A percentile compares a stretch with the other conserved stretches of the same genome.
Evolutionary conservation across 2,113 vertebrate genomes (phyloP).

Genomic region (Thunnus thynnus): DNA sequence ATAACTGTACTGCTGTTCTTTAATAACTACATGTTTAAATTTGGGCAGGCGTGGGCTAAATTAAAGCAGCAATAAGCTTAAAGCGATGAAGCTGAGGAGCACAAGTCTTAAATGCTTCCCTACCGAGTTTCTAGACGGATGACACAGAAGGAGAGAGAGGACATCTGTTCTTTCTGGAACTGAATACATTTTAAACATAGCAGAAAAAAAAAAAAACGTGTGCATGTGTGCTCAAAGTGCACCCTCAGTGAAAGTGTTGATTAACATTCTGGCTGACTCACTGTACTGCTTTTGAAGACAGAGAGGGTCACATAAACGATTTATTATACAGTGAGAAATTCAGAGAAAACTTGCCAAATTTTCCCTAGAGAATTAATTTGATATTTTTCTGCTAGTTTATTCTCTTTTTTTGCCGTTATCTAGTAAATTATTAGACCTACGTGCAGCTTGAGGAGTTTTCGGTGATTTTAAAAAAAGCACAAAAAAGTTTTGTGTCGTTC

Average conservation of each 20-base stretch:
- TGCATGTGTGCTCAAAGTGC: background rate
- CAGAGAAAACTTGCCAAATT: background rate
- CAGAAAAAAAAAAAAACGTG: too few species aligned
- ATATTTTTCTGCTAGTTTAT: background rate
- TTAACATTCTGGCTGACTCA: conserved; percentile 22
- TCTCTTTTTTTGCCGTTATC: background rate
- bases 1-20: background rate
- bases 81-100: conserved; percentile 3
- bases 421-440: background rate
- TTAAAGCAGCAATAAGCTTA: background rate
- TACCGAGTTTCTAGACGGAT: conserved; percentile 21
- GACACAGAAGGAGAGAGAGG: conserved; percentile 21
- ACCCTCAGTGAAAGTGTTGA: conserved; percentile 25
- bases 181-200: conserved; percentile 5
- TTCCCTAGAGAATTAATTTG: background rate
- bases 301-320: conserved; percentile 7
- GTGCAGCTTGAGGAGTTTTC: background rate
- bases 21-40: background rate
- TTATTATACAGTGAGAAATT: conserved; percentile 17
- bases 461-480: background rate
- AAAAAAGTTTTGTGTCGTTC: background rate
- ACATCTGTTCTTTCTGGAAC: conserved; percentile 32
- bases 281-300: conserved; percentile 7
- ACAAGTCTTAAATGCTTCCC: background rate
- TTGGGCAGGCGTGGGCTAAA: background rate